Evolutionary conservation across 2,888 invertebrate species (phyloP).

Genomic region (Dascillus cervinus): DNA sequence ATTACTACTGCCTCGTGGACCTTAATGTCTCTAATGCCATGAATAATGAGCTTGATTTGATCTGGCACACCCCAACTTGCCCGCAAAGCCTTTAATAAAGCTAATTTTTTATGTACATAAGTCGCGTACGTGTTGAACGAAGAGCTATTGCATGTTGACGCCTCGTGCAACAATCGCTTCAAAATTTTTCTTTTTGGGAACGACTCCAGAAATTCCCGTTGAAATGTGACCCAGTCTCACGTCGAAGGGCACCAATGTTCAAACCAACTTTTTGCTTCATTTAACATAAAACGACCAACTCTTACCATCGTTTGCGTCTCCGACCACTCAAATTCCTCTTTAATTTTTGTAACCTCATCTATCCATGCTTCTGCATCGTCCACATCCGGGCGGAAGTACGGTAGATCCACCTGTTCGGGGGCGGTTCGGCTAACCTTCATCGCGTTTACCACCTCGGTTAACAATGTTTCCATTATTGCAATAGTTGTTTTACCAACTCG

Average conservation of each 20-base stretch:
- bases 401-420: constrained; percentile 4
- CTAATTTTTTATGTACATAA: constrained; percentile 19
- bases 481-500: background rate
- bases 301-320: constrained; percentile 4
- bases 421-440: background rate
- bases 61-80: constrained; percentile 19
- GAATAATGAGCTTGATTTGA: constrained; percentile 17
- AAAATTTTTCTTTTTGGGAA: constrained; percentile 19
- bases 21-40: constrained; percentile 17
- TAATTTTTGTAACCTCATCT: constrained; percentile 5
- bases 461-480: constrained; percentile 3
- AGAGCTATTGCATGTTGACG: constrained; percentile 14
- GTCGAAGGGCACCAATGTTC: constrained; percentile 14
- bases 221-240: constrained; percentile 17
- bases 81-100: constrained; percentile 17
- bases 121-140: constrained; percentile 16
- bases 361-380: constrained; percentile 3
- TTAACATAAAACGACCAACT: constrained; percentile 5
- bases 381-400: background rate
- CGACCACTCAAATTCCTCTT: constrained; percentile 5
- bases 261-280: constrained; percentile 5
- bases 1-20: constrained; percentile 11
- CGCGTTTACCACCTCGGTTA: constrained; percentile 2
- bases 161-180: constrained; percentile 17
- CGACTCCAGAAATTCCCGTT: constrained; percentile 19